Conservation (phyloP, 2,888 invertebrate genomes). For the Branchipolynoe longqiensis region DNA sequence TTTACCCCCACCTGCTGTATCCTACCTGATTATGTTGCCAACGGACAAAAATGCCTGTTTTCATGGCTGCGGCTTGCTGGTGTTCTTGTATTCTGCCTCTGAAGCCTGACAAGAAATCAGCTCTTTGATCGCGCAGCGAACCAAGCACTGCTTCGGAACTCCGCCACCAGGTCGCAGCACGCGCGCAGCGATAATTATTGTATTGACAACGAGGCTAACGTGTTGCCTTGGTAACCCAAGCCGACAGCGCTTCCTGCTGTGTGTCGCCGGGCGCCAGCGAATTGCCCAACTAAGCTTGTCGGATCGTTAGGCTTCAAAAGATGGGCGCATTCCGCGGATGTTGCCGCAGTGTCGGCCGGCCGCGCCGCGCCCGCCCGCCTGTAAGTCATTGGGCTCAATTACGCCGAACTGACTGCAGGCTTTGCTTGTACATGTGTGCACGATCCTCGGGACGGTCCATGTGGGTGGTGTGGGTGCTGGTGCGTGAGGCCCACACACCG, state of each 20-base stretch:
- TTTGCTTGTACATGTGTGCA: neutral
- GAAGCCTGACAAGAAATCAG: neutral
- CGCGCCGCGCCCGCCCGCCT: neutral
- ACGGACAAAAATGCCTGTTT: too few relatives aligned
- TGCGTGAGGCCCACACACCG: constrained; percentile 4
- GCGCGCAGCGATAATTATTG: neutral
- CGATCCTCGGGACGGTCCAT: neutral
- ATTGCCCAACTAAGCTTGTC: neutral
- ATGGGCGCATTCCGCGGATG: constrained; percentile 14
- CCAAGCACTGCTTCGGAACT: too few relatives aligned
- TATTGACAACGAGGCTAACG: constrained; percentile 11
- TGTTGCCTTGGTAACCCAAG: constrained; percentile 34
- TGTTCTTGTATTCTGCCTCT: neutral
- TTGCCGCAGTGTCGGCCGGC: neutral
- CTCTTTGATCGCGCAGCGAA: neutral
- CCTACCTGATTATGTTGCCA: too few relatives aligned
- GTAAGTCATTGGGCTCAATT: constrained; percentile 16
- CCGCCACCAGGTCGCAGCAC: neutral
- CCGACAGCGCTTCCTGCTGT: neutral
- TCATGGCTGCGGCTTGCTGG: too few relatives aligned
- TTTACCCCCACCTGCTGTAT: too few relatives aligned
- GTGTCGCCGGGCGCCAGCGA: neutral
- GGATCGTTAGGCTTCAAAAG: constrained; percentile 23
- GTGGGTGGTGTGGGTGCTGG: neutral
- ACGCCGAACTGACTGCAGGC: neutral